Conservation (phyloP, 1,140 invertebrate genomes). For the Drosophila tropicalis region DNA sequence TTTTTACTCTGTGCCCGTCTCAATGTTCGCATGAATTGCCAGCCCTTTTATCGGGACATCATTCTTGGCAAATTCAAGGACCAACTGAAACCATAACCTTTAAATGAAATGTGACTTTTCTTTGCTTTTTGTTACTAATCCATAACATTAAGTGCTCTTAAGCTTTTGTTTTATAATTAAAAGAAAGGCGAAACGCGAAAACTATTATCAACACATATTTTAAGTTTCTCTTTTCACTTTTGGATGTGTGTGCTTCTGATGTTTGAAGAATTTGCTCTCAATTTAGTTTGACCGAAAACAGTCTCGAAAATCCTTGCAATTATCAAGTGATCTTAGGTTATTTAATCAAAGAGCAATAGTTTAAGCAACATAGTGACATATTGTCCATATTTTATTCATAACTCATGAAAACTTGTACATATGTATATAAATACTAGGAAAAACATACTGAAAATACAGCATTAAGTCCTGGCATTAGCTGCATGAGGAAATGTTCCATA, state of each 20-base stretch:
- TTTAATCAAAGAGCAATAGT: too few relatives aligned
- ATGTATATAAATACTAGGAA: too few relatives aligned
- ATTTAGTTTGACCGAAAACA: too few relatives aligned
- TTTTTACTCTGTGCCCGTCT: constrained; percentile 97
- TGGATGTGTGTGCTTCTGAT: too few relatives aligned
- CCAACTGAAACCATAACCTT: constrained; percentile 9
- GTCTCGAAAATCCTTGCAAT: too few relatives aligned
- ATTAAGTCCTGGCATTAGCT: neutral
- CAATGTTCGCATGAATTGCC: constrained; percentile 93
- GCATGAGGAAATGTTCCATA: neutral
- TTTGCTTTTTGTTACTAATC: constrained; percentile 16
- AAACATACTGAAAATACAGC: too few relatives aligned
- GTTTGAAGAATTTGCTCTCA: too few relatives aligned
- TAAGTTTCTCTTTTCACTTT: neutral
- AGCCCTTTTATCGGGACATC: constrained; percentile 93
- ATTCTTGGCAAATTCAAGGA: constrained; percentile 84
- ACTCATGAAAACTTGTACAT: too few relatives aligned
- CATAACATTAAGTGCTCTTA: constrained; percentile 27
- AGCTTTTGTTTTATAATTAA: neutral
- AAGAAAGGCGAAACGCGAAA: neutral
- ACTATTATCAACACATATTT: neutral
- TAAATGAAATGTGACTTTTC: too few relatives aligned
- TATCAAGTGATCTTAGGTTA: too few relatives aligned
- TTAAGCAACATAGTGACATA: too few relatives aligned
- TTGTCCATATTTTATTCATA: too few relatives aligned